phyloP scores from a whole-genome alignment of 2,113 vertebrate species.

The Pomatorhinus ruficollis region DNA sequence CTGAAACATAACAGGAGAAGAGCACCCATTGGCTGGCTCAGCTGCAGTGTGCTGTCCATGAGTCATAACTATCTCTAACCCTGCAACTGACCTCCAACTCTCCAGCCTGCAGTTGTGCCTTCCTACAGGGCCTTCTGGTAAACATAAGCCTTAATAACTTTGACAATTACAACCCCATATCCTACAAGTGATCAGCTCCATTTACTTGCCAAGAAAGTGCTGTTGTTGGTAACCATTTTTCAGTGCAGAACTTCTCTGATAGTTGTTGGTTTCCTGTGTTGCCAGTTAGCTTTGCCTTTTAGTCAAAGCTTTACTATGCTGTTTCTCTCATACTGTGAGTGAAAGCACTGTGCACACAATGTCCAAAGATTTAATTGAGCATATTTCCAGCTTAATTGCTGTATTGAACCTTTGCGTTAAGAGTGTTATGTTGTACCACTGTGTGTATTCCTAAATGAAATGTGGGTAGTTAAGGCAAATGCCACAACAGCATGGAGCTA shows the following conservation, averaged over 20 bases:
- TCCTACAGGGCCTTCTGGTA: too few species aligned
- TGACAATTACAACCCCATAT: too few species aligned
- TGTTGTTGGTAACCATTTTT: background rate
- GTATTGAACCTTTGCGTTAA: background rate
- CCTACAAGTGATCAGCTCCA: background rate
- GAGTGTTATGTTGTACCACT: background rate
- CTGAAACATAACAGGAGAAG: too few species aligned
- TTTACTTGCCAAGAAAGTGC: background rate
- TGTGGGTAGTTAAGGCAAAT: background rate
- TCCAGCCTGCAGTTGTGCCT: too few species aligned
- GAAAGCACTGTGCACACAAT: background rate
- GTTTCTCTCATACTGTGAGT: background rate
- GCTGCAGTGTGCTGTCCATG: too few species aligned
- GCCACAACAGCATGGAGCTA: background rate
- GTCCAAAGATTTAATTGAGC: background rate
- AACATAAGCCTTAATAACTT: too few species aligned
- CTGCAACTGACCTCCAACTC: too few species aligned
- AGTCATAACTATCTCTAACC: too few species aligned
- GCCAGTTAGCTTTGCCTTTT: background rate
- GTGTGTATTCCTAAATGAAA: background rate
- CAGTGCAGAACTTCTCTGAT: background rate
- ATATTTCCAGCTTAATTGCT: background rate
- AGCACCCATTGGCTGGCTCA: too few species aligned
- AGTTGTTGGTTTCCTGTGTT: background rate
- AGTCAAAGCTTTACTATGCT: slow-evolving; percentile 3